phyloP scores from a whole-genome alignment of 1,140 invertebrate species.

The Magallana gigas region DNA sequence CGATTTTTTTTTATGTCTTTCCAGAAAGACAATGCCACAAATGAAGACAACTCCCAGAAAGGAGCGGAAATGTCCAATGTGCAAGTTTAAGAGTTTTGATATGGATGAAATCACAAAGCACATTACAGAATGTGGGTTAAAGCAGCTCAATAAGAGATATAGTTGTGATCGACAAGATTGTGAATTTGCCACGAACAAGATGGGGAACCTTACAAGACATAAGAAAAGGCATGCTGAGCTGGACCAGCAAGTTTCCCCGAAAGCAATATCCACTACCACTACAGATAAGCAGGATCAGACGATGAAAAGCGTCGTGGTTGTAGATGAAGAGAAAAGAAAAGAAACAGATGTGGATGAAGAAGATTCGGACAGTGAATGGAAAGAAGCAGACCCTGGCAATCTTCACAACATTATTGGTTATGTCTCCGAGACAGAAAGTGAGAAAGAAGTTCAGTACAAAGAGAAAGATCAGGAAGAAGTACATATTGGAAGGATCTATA shows the following conservation, averaged over 20 bases:
- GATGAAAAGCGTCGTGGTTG: background rate
- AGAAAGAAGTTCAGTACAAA: too few relatives aligned
- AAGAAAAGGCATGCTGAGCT: too few relatives aligned
- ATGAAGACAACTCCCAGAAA: constrained; percentile 6
- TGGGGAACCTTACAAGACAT: too few relatives aligned
- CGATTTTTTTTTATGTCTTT: constrained; percentile 1
- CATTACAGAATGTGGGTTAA: constrained; percentile 22
- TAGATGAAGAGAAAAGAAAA: background rate
- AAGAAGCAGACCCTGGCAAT: background rate
- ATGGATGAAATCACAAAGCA: background rate
- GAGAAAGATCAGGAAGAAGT: too few relatives aligned
- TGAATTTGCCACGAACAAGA: too few relatives aligned
- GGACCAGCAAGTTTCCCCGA: too few relatives aligned
- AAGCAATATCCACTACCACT: too few relatives aligned
- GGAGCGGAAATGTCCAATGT: background rate
- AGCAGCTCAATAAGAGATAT: background rate
- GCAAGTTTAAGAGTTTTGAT: constrained; percentile 6
- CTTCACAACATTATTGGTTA: background rate
- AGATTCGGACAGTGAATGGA: background rate
- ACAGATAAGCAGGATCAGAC: too few relatives aligned
- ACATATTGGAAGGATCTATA: too few relatives aligned
- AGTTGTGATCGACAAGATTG: too few relatives aligned
- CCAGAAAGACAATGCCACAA: background rate
- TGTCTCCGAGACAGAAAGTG: too few relatives aligned
- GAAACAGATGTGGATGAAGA: background rate